Percentiles rank a stretch among this genome's conserved stretches.
These are phyloP conservation scores for Wasmannia auropunctata DNA, from an alignment of 1,140 invertebrate genomes.

Conservation along the genomic window DNA sequence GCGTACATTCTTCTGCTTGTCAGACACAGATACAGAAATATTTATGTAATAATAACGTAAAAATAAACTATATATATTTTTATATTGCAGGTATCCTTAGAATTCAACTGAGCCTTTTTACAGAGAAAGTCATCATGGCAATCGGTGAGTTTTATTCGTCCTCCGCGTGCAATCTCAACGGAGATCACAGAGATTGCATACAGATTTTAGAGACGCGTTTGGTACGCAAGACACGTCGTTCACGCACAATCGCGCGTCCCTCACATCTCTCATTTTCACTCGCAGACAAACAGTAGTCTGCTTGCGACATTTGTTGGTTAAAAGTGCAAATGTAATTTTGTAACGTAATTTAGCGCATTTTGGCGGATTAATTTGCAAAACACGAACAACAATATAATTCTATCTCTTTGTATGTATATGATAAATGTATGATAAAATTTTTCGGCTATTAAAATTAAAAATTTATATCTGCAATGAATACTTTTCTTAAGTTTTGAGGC, in stretches of 20 bases:
- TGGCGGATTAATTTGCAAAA: neutral
- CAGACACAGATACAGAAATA: neutral
- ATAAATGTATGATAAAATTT: neutral
- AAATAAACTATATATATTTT: slow-evolving; percentile 56
- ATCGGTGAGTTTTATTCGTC: slow-evolving; percentile 79
- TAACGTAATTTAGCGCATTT: neutral
- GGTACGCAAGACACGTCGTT: slow-evolving; percentile 73
- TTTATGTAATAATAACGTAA: neutral
- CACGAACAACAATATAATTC: neutral
- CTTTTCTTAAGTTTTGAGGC: neutral
- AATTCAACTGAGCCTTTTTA: slow-evolving; percentile 26
- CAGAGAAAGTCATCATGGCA: slow-evolving; percentile 77
- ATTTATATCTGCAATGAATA: neutral
- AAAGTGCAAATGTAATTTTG: slow-evolving; percentile 4
- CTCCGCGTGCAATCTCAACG: slow-evolving; percentile 48
- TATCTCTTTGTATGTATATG: neutral
- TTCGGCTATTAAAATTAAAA: neutral
- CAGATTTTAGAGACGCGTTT: slow-evolving; percentile 69
- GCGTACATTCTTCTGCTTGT: neutral
- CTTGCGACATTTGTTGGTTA: neutral
- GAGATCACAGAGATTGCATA: slow-evolving; percentile 74
- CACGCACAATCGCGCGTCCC: slow-evolving; percentile 76
- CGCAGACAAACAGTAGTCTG: neutral
- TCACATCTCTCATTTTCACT: slow-evolving; percentile 23
- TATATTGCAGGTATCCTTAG: slow-evolving; percentile 69